These are phyloP conservation scores for Patiria miniata DNA, from an alignment of 35 echinoderm and acorn worm species.

Conservation along the genomic window DNA sequence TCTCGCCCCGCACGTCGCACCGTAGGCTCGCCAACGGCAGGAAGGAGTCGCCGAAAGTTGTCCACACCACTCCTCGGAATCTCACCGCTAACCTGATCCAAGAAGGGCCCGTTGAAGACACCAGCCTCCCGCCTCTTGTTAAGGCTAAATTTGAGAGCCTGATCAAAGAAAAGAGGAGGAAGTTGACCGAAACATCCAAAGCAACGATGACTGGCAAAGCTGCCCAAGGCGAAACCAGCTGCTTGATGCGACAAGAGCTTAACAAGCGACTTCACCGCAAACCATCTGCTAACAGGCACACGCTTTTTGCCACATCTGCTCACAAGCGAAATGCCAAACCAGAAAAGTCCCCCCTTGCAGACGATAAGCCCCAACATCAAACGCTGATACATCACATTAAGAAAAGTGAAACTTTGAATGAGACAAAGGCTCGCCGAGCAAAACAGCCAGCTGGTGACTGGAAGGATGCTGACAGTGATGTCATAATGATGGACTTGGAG, in stretches of 20 bases:
- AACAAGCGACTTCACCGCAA: neutral
- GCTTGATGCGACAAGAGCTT: neutral
- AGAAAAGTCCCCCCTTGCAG: conserved; percentile 32
- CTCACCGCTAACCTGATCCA: conserved; percentile 48
- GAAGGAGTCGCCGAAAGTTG: conserved; percentile 68
- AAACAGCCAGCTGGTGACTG: neutral
- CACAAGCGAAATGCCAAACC: neutral
- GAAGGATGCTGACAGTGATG: neutral
- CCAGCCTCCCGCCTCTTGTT: conserved; percentile 27
- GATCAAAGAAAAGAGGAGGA: conserved; percentile 12
- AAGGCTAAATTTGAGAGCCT: conserved; percentile 44
- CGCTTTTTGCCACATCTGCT: neutral
- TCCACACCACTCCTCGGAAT: conserved; percentile 85
- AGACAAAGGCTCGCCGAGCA: neutral
- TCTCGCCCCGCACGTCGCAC: conserved; percentile 84
- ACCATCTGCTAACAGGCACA: neutral
- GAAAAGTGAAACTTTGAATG: neutral
- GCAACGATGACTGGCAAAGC: conserved; percentile 43
- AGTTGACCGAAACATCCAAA: conserved; percentile 46
- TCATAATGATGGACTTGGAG: neutral
- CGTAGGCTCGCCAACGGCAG: conserved; percentile 74
- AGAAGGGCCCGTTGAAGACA: neutral
- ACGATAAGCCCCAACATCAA: neutral
- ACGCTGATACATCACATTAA: neutral
- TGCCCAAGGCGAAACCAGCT: neutral